A percentile compares a stretch with the other conserved stretches of the same genome.
These are phyloP conservation scores for Mimachlamys varia DNA, from an alignment of 2,888 invertebrate genomes.

Conservation along the genomic window DNA sequence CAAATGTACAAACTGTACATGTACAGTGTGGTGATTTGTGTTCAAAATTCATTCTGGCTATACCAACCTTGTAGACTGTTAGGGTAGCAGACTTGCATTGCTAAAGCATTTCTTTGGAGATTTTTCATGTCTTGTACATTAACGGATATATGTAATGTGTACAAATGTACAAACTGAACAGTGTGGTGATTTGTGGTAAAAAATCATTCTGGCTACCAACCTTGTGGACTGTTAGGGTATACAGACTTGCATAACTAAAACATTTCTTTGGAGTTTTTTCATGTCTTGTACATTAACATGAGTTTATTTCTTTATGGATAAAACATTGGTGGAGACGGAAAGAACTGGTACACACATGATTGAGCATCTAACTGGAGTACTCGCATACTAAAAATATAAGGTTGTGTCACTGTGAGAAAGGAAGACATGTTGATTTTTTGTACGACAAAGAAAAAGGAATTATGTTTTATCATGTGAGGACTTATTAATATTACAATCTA, in stretches of 20 bases:
- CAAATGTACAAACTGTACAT: too few species aligned
- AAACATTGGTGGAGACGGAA: neutral
- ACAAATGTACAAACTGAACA: too few species aligned
- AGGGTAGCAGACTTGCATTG: neutral
- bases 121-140: neutral
- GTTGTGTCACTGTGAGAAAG: neutral
- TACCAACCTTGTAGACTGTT: too few species aligned
- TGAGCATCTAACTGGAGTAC: neutral
- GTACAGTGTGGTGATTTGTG: neutral
- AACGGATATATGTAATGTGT: too few species aligned
- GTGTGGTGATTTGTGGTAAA: neutral
- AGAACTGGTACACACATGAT: neutral
- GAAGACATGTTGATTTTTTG: neutral
- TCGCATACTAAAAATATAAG: too few species aligned
- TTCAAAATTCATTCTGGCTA: too few species aligned
- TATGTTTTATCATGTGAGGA: neutral
- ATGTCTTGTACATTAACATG: neutral
- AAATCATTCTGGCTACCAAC: too few species aligned
- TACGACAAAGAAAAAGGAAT: neutral
- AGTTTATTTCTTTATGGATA: neutral
- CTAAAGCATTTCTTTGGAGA: neutral
- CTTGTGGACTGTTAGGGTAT: neutral
- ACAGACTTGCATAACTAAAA: neutral
- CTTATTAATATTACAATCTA: neutral
- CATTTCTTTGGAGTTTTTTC: neutral